Percentiles rank a stretch among this genome's conserved stretches.
Conservation (phyloP, 2,888 invertebrate species). For the Baronia brevicornis region DNA sequence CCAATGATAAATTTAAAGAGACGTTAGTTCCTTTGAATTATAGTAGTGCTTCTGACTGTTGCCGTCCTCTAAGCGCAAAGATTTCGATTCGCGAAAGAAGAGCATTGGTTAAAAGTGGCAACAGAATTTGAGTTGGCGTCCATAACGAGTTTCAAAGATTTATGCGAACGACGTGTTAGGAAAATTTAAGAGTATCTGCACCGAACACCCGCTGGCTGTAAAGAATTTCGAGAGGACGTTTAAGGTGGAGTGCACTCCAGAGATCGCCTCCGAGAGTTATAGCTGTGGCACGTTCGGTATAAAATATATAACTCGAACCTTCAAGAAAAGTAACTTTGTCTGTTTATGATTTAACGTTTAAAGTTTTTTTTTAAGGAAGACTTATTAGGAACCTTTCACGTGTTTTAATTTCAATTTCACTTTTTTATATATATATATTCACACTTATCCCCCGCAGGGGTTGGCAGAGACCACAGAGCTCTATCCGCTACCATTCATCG, state of each 20-base stretch:
- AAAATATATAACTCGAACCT: slow-evolving; percentile 4
- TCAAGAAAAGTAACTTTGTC: slow-evolving; percentile 9
- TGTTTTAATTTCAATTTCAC: too few relatives aligned
- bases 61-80: too few relatives aligned
- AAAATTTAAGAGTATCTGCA: slow-evolving; percentile 20
- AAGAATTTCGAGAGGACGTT: slow-evolving; percentile 10
- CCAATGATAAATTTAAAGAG: too few relatives aligned
- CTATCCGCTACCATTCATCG: too few relatives aligned
- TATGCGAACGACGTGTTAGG: slow-evolving; percentile 21
- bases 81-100: neutral
- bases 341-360: slow-evolving; percentile 6
- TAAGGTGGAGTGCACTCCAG: slow-evolving; percentile 12
- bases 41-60: too few relatives aligned
- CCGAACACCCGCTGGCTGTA: slow-evolving; percentile 8
- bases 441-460: too few relatives aligned
- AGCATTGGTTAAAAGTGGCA: slow-evolving; percentile 13
- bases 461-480: too few relatives aligned
- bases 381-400: too few relatives aligned
- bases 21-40: too few relatives aligned
- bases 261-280: slow-evolving; percentile 13
- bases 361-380: too few relatives aligned
- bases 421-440: too few relatives aligned
- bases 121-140: slow-evolving; percentile 20
- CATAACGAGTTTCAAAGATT: slow-evolving; percentile 22
- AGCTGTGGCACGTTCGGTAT: slow-evolving; percentile 2